Evolutionary conservation across 64 coral and sea anemone species (phyloP).

Genomic region (Dendronephthya gigantea): DNA sequence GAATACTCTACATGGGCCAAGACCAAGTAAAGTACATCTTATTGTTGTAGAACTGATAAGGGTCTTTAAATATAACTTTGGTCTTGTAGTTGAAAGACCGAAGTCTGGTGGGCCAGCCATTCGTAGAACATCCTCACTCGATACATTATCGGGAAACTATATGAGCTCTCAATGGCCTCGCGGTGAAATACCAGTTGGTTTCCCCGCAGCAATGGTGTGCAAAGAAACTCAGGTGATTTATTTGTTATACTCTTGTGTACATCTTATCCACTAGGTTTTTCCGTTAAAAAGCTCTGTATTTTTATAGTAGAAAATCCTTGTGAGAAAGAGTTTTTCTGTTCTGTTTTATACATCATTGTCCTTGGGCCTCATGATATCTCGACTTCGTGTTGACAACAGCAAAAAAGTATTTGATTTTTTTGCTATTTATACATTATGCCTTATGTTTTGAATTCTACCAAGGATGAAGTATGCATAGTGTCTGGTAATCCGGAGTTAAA

Average conservation of each 20-base stretch:
- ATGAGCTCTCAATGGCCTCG: conserved; percentile 92
- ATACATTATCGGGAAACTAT: conserved; percentile 86
- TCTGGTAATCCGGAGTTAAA: too few relatives aligned
- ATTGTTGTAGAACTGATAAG: neutral
- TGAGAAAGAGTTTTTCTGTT: too few relatives aligned
- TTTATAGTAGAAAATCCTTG: too few relatives aligned
- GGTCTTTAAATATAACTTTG: neutral
- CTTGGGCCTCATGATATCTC: neutral
- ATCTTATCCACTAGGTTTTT: too few relatives aligned
- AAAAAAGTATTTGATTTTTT: neutral
- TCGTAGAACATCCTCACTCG: conserved; percentile 79
- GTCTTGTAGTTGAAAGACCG: conserved; percentile 7
- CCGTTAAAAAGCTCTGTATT: too few relatives aligned
- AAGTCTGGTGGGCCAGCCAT: conserved; percentile 20
- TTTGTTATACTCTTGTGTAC: neutral
- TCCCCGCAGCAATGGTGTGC: conserved; percentile 44
- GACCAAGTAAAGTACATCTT: neutral
- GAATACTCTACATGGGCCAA: too few relatives aligned
- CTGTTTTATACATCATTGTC: neutral
- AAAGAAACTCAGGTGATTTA: conserved; percentile 76
- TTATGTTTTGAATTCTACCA: too few relatives aligned
- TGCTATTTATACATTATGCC: neutral
- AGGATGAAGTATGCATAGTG: too few relatives aligned
- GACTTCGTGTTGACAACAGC: neutral
- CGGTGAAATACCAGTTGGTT: conserved; percentile 30